Base-by-base conservation (phyloP, 2,113 vertebrate genomes). In the Scomber japonicus region DNA sequence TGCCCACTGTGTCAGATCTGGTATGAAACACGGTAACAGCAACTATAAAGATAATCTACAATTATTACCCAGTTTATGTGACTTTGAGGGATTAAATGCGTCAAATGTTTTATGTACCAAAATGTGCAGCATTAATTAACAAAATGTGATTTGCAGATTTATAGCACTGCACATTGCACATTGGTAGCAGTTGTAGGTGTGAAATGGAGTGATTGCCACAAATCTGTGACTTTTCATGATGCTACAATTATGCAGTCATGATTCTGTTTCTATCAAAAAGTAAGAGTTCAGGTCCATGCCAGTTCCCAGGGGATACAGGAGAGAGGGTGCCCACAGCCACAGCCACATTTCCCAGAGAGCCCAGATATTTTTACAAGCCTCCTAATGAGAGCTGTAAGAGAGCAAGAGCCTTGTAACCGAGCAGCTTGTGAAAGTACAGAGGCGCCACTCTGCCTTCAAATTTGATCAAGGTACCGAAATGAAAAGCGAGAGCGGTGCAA, bases 321-420 rank as follows among this genome's bases (percentile, higher is more conserved):
- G 59, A 61, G 62, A 64, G 53, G 46, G 54, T 67, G 61, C 82
- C 61, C 30, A 30, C 62, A 79, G 16, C 74, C 55, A 11, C 86
- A 78, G 77, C 70, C 88, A 14, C 83, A 71, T 71, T 83, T 86
- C 72, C 50, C 61, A 13, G 53, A 85, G 77, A 86, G 54, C 84
- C 80, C 71, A 84, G 86, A 80, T 85, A 69, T 82, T 92, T 92
- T 93, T 90, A 91, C 86, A 79, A 91, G 90, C 44, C 80, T 84
- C 74, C 67, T 92, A 94, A 92, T 93, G 85, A 89, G 91, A 85
- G 76, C 72, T 64, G 80, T 16, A 44, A 60, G 70, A 64, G 67
- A 76, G 81, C 63, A 54, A 40, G 70, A 62, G 72, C 56, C 27
- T 54, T 78, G 66, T 46, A 81, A 81, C 54, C 3, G 44, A 66